Conservation (phyloP, 2,797 vertebrate species). For the Cyclopterus lumpus region DNA sequence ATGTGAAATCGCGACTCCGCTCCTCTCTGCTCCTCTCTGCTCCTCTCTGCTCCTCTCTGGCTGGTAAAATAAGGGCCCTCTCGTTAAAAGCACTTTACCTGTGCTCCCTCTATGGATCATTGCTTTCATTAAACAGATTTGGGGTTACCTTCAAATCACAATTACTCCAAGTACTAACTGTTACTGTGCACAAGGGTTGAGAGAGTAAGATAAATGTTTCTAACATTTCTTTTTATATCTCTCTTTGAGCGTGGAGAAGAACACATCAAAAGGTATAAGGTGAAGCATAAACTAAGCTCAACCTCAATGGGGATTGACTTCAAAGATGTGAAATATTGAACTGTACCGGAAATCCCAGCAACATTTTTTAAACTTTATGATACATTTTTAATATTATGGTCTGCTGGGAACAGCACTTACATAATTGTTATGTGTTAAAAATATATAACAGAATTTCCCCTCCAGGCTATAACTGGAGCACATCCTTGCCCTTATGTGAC, state of each 20-base stretch:
- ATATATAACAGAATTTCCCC: slow-evolving; percentile 32
- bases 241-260: slow-evolving; percentile 62
- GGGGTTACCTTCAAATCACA: slow-evolving; percentile 82
- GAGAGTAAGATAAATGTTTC: slow-evolving; percentile 80
- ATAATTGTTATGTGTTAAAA: slow-evolving; percentile 45
- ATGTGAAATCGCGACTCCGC: slow-evolving; percentile 74
- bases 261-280: slow-evolving; percentile 72
- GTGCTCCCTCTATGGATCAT: slow-evolving; percentile 80
- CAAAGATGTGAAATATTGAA: slow-evolving; percentile 53
- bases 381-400: slow-evolving; percentile 53
- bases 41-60: slow-evolving; percentile 70
- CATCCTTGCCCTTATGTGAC: slow-evolving; percentile 44
- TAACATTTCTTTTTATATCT: slow-evolving; percentile 77
- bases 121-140: slow-evolving; percentile 82
- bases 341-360: slow-evolving; percentile 47
- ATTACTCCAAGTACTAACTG: slow-evolving; percentile 77
- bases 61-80: slow-evolving; percentile 81
- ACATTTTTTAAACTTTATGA: slow-evolving; percentile 17
- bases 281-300: slow-evolving; percentile 70
- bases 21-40: slow-evolving; percentile 67
- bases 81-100: slow-evolving; percentile 85
- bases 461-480: slow-evolving; percentile 32
- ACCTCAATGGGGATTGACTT: slow-evolving; percentile 68
- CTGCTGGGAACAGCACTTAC: slow-evolving; percentile 30
- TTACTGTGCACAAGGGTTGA: slow-evolving; percentile 77